Evolutionary conservation across 2,797 vertebrate genomes (phyloP), one percentile per base, ranked within the genome.

Genomic region (Lycodopsis pacificus): DNA sequence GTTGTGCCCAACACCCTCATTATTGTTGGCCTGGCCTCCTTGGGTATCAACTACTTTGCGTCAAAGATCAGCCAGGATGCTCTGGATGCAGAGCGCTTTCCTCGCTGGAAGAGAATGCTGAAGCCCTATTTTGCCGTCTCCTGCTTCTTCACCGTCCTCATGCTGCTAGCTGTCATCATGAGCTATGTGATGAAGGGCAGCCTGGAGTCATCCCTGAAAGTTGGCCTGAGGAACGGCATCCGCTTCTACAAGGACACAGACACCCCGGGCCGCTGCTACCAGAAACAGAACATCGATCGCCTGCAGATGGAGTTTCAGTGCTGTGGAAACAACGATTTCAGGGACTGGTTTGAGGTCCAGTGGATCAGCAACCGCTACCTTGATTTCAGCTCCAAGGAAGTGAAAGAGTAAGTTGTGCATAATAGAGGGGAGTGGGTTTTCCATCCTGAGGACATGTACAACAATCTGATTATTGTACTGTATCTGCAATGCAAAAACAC

Each of bases 281-380:
- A 96, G 89, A 97, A 97, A 84, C 94, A 95, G 86, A 96, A 95
- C 83, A 94, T 97, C 49, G 97, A 98, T 68, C 95, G 91, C 15
- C 86, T 97, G 77, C 97, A 97, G 93, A 95, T 97, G 92, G 94
- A 94, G 71, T 96, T 97, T 81, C 94, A 93, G 54, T 98, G 97
- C 88, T 97, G 97, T 7, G 97, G 97, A 9, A 95, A 96, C 92
- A 95, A 77, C 0, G 92, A 96, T 85, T 96, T 94, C 94, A 95
- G 85, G 86, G 97, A 97, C 86, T 97, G 97, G 97, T 97, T 97
- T 54, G 95, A 97, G 81, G 91, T 97, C 58, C 97, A 98, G 88
- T 97, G 97, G 97, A 94, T 98, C 93, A 97, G 97, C 92, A 97
- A 95, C 85, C 96, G 96, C 27, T 97, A 97, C 88, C 93, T 97